Evolutionary conservation across 2,888 invertebrate species (phyloP).

Genomic region (Leptopilina syphax): DNA sequence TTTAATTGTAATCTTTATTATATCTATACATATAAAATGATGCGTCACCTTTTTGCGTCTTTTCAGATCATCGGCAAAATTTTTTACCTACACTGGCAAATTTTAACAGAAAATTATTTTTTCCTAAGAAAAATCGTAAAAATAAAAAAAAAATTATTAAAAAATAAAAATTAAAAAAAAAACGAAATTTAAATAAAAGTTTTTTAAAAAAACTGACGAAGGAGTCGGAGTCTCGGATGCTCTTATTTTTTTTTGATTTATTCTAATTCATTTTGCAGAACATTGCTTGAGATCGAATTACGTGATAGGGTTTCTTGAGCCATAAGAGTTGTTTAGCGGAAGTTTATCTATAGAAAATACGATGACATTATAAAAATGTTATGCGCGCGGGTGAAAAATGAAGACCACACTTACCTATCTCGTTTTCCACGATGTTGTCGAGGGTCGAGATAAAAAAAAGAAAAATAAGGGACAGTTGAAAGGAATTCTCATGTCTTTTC

Average conservation of each 20-base stretch:
- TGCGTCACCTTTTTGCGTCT: not conserved
- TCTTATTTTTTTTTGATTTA: not conserved
- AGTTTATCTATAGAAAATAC: conserved; percentile 15
- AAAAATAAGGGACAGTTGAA: not conserved
- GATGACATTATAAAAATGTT: not conserved
- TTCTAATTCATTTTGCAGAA: not conserved
- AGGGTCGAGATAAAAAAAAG: conserved; percentile 5
- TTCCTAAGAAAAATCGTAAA: too few relatives aligned
- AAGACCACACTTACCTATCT: conserved; percentile 20
- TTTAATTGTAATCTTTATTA: not conserved
- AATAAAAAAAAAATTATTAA: too few relatives aligned
- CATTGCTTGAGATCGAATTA: conserved; percentile 5
- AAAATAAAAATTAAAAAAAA: too few relatives aligned
- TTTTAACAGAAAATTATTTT: too few relatives aligned
- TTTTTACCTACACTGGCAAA: too few relatives aligned
- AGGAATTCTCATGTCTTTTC: conserved; percentile 3
- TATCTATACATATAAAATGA: not conserved
- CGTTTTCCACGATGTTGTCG: conserved; percentile 11
- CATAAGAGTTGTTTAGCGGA: conserved; percentile 5
- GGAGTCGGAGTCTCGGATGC: too few relatives aligned
- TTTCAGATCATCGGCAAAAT: not conserved
- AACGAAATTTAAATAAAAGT: too few relatives aligned
- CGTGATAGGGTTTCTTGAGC: not conserved
- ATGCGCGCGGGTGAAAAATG: not conserved
- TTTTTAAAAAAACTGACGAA: too few relatives aligned